Evolutionary conservation across 1,140 invertebrate genomes (phyloP), one percentile per base, ranked within the genome.

Genomic region (Oppia nitens): DNA sequence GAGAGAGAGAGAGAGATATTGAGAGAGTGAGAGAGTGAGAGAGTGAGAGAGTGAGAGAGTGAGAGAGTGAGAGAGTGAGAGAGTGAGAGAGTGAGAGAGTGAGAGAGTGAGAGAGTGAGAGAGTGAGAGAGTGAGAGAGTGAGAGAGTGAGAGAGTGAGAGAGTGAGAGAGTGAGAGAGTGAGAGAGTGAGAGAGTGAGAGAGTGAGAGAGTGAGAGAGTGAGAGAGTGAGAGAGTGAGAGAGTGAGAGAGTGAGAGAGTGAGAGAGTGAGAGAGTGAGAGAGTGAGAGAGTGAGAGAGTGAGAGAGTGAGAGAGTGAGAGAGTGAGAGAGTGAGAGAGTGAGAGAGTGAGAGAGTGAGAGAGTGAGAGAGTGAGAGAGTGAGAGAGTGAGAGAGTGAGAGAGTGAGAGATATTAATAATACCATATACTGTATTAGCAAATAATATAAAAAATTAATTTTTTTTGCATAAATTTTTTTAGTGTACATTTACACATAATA

Each of bases 161-260:
- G 47, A 51, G 50, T 27, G 59, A 40, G 55, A 60, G 63, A 49
- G 60, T 32, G 47, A 53, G 45, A 53, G 27, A 58, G 32, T n/a
- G n/a, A n/a, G n/a, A 58, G 28, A 58, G n/a, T 50, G 47, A 52
- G 45, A 60, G 24, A 54, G 47, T 28, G 17, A 26, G 24, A 17
- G 29, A 23, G 45, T n/a, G 45, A 47, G 14, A n/a, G 45, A 47
- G n/a, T n/a, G 45, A 47, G 45, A 47, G 45, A 47, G 45, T 14
- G n/a, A 47, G 45, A 47, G 45, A 47, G 45, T 14, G 45, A 47
- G 45, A 47, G 45, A 47, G 45, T 14, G 45, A 47, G 45, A 47
- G 45, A 47, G 45, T 14, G 45, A 47, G 45, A 47, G 45, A 47
- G 45, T 14, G 45, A 47, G 45, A n/a, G 14, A n/a, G 45, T 47